phyloP scores from a whole-genome alignment of 2,113 vertebrate genomes.

The Halichoeres trimaculatus region DNA sequence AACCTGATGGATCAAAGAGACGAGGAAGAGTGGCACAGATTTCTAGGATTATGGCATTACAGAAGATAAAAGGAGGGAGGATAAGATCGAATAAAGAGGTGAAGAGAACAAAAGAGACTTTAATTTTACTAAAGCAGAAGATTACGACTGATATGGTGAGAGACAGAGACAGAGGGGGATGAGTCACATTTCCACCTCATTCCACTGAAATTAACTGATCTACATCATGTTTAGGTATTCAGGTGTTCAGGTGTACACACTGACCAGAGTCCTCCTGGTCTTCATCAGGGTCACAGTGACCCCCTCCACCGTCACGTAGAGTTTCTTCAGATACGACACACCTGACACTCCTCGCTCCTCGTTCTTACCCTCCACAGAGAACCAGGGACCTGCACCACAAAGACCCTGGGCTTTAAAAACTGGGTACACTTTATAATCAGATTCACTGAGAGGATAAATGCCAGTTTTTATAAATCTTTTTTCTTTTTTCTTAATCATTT shows the following conservation, averaged over 20 bases:
- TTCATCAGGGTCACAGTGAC: conserved; percentile 84
- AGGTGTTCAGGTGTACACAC: conserved; percentile 22
- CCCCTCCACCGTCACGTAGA: conserved; percentile 79
- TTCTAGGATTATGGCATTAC: conserved; percentile 37
- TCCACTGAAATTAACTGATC: too few species aligned
- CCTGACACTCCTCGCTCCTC: conserved; percentile 79
- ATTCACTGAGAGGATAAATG: too few species aligned
- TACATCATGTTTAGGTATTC: too few species aligned
- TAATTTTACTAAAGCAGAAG: conserved; percentile 8
- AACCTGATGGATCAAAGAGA: conserved; percentile 3
- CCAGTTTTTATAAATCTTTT: too few species aligned
- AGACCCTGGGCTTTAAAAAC: background rate
- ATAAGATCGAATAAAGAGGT: conserved; percentile 20
- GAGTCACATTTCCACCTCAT: too few species aligned
- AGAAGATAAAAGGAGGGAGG: conserved; percentile 6
- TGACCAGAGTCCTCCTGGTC: conserved; percentile 78
- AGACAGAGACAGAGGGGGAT: too few species aligned
- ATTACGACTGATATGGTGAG: background rate
- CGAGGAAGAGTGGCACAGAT: background rate
- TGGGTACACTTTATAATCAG: too few species aligned
- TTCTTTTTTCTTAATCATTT: too few species aligned
- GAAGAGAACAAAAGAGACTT: background rate
- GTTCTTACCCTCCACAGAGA: conserved; percentile 86
- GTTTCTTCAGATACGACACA: conserved; percentile 80
- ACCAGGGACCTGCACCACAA: conserved; percentile 79